Base-by-base conservation (phyloP, 2,113 vertebrate genomes). In the Myrmecophaga tridactyla region DNA sequence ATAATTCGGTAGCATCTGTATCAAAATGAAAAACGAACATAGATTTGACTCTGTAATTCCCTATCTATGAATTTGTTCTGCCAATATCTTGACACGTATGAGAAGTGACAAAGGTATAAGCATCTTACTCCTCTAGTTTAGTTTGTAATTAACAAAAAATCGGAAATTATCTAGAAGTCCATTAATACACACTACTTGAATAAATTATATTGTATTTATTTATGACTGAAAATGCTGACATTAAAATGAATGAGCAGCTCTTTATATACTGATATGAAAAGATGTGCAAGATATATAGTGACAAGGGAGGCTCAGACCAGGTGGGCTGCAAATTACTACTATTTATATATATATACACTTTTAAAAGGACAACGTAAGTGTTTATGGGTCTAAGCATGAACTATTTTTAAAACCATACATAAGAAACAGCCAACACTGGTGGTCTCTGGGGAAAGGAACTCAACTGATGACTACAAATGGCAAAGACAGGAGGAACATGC, bases 311-410 rank as follows among this genome's bases (percentile, higher is more conserved):
- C 36, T 7, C 11, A 17, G 46, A 53, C 53, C 75, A 13, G 1
- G 1, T 3, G 56, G 27, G 8, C 3, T 9, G 6, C 7, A 3
- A 48, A 34, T n/a, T n/a, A n/a, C 23, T 4, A 0, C 56, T 17
- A 1, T 6, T 36, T 36, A 43, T 46, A 27, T 11, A 51, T 18
- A 34, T 29, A 12, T 31, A 2, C 2, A 27, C 7, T 29, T 11
- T 25, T 12, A 60, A 8, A 10, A 14, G 63, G 21, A 58, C 23
- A 18, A 58, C 56, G 23, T 23, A n/a, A n/a, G 56, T 58, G 23
- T 58, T 58, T 58, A 58, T 58, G 56, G 56, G 56, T 17, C 53
- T 27, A 20, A 34, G 75, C 72, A 18, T 43, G 39, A 34, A 58
- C 21, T 43, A 27, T 46, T 31, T 60, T 89, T 2, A 36, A 63